Evolutionary conservation across 2,888 invertebrate species (phyloP).

Genomic region (Dorcus parallelipipedus): DNA sequence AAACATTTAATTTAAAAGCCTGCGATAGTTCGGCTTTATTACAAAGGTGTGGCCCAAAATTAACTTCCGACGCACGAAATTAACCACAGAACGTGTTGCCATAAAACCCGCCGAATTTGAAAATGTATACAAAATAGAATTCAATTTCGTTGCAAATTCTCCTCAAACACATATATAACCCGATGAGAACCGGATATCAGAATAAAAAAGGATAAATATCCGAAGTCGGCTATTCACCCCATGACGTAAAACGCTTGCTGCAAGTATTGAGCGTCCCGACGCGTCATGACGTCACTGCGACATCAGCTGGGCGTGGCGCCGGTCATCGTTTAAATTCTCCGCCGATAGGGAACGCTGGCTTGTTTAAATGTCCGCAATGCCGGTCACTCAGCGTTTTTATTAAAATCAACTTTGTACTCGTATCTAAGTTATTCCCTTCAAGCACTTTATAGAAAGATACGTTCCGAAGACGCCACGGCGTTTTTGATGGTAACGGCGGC

Average conservation of each 20-base stretch:
- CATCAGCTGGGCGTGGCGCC: constrained; percentile 48
- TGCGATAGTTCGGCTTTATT: too few species aligned
- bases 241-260: constrained; percentile 40
- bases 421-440: too few species aligned
- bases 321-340: constrained; percentile 21
- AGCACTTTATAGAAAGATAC: too few species aligned
- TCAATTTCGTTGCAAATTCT: neutral
- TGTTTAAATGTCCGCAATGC: constrained; percentile 15
- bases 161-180: neutral
- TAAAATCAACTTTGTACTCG: too few species aligned
- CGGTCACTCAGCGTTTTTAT: neutral
- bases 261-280: constrained; percentile 42
- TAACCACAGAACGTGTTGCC: too few species aligned
- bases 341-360: constrained; percentile 23
- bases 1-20: too few species aligned
- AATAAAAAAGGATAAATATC: constrained; percentile 4
- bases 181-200: constrained; percentile 3
- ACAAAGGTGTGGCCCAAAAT: too few species aligned
- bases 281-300: constrained; percentile 46
- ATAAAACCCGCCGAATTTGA: too few species aligned
- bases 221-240: constrained; percentile 39
- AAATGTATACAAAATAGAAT: too few species aligned
- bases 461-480: too few species aligned
- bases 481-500: too few species aligned
- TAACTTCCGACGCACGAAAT: too few species aligned